A percentile compares a stretch with the other conserved stretches of the same genome.
phyloP scores from a whole-genome alignment of 2,888 invertebrate species.

The Clistopyga incitator region DNA sequence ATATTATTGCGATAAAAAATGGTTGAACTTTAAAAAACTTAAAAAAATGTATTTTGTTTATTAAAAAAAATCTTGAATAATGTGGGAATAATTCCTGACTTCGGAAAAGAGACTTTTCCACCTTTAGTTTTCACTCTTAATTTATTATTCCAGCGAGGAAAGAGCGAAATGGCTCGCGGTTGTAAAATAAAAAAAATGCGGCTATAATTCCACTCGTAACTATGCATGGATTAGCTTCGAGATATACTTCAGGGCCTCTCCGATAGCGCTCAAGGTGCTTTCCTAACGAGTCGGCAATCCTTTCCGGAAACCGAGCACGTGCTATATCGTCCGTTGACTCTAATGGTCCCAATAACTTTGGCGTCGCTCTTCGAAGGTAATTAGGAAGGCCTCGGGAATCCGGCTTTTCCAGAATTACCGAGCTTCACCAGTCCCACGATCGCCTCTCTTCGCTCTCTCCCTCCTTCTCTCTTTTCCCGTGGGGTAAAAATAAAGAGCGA shows the following conservation, averaged over 20 bases:
- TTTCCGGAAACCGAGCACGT: slow-evolving; percentile 24
- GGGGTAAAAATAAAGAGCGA: slow-evolving; percentile 59
- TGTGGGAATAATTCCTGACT: no score
- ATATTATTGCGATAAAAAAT: no score
- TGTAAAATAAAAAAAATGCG: slow-evolving; percentile 16
- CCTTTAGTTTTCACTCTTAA: not conserved
- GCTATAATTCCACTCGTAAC: not conserved
- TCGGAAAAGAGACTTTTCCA: not conserved
- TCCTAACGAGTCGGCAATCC: slow-evolving; percentile 34
- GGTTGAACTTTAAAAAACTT: no score
- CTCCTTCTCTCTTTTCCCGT: not conserved
- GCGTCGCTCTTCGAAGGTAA: slow-evolving; percentile 15
- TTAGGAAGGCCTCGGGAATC: slow-evolving; percentile 29
- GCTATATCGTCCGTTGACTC: slow-evolving; percentile 37
- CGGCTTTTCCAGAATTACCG: slow-evolving; percentile 22
- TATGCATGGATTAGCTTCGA: slow-evolving; percentile 9
- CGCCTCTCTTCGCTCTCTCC: not conserved
- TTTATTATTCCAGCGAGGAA: not conserved
- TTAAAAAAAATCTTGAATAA: no score
- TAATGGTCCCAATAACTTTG: slow-evolving; percentile 54
- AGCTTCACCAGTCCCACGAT: slow-evolving; percentile 21
- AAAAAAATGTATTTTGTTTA: no score
- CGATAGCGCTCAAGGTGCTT: slow-evolving; percentile 12
- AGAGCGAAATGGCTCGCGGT: not conserved
- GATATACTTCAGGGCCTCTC: slow-evolving; percentile 1